Evolutionary conservation across 2,888 invertebrate genomes (phyloP), one percentile per base, ranked within the genome.

Genomic region (Sinelater perroti): DNA sequence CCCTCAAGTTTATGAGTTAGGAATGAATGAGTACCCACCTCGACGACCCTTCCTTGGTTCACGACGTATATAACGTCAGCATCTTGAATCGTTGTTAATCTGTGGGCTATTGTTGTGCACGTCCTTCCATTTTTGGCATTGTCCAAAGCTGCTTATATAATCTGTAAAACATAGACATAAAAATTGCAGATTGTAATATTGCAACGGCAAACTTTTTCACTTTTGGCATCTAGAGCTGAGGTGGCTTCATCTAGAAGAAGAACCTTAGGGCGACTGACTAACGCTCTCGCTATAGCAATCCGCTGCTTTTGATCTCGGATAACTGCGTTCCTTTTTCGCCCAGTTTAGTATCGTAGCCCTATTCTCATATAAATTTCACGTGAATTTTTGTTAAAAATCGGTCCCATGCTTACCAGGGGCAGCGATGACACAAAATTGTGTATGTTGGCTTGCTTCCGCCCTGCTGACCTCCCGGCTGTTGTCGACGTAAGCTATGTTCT

Each of bases 401-500:
- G n/a, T n/a, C n/a, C n/a, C 21, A 40, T 14, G 13, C 81, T 79
- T 77, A 90, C 90, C 82, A 86, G 70, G 20, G 95, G 95, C 61
- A 95, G 77, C 5, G 87, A 83, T 1, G 84, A 70, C 51, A 95
- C 87, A 69, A 95, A 95, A 68, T 86, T 87, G 72, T 95, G 95
- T 67, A 95, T 93, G 70, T 95, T 95, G 0, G 95, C 93, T 71
- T 88, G 95, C 84, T 72, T 94, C 92, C 38, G 86, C 84, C 77
- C 85, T 85, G 1, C 80, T 71, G 0, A 90, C 85, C 2, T 74
- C 74, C 8, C 88, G 78, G 0, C 80, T 78, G 72, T 92, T 94
- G 72, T 93, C 91, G 2, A 96, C 97, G 72, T 97, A 97, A 0
- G 91, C 89, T 64, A 97, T 96, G 76, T 97, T 97, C 64, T 96